Evolutionary conservation across 2,113 vertebrate genomes (phyloP), one percentile per base, ranked within the genome.

Genomic region (Apteryx owenii): DNA sequence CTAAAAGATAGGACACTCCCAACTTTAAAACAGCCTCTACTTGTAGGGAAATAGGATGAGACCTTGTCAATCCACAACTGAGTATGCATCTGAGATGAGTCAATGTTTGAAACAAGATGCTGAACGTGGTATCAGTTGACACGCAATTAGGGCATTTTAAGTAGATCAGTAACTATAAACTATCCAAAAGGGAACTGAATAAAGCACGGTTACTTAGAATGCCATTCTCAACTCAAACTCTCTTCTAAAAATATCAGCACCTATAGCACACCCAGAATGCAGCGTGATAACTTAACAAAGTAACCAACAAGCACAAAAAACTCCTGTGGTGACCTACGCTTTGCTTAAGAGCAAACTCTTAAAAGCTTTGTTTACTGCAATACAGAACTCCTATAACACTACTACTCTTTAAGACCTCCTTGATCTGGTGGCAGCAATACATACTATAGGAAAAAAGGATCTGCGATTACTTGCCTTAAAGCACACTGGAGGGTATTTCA

Each of bases 241-340:
- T 72, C 56, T 76, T 84, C n/a, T 60, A 17, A 89, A 77, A 69
- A 12, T 14, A 66, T 6, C 17, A 75, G 54, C 28, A 51, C 18
- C 73, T 81, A 48, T 0, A 8, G 72, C 12, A 92, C 38, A 81
- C 4, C 5, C 44, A 73, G 19, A 81, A 46, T 4, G 15, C 23
- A 68, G 46, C 19, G 20, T 4, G 5, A 2, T 31, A 80, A 82
- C 38, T 38, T 42, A 83, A 62, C 0, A 4, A 82, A 71, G 82
- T 58, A 73, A 20, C 10, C 28, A 88, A n/a, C 7, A 69, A 36
- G 53, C 46, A 71, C 29, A 10, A 28, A 29, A 54, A 94, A 80
- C n/a, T 84, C 18, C 68, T 6, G 28, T 10, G 16, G 69, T 0
- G 0, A 38, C 75, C 38, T 25, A 66, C 0, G 1, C 29, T 58